phyloP scores from a whole-genome alignment of 2,113 vertebrate genomes.

The Nerophis ophidion region DNA sequence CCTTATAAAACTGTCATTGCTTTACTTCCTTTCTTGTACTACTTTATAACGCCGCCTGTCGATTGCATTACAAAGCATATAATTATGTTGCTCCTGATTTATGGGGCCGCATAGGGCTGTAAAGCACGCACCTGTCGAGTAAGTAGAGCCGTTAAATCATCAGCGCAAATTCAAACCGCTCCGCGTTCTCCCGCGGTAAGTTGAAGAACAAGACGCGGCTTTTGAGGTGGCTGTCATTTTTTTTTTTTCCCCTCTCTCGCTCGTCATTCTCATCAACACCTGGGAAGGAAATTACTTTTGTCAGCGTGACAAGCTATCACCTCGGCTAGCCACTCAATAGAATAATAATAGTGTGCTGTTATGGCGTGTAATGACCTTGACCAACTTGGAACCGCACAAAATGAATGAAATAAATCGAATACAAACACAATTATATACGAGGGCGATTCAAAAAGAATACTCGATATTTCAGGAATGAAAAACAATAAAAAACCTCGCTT shows the following conservation, averaged over 20 bases:
- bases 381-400: slow-evolving; percentile 8
- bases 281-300: slow-evolving; percentile 57
- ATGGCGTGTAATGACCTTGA: slow-evolving; percentile 48
- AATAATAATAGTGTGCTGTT: slow-evolving; percentile 45
- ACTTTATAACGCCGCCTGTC: slow-evolving; percentile 32
- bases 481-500: neutral
- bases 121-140: slow-evolving; percentile 40
- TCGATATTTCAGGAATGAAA: too few relatives aligned
- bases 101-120: slow-evolving; percentile 36
- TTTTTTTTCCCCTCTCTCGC: too few relatives aligned
- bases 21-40: slow-evolving; percentile 11
- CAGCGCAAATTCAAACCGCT: slow-evolving; percentile 39
- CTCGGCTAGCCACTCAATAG: slow-evolving; percentile 39
- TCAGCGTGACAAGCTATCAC: slow-evolving; percentile 54
- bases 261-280: slow-evolving; percentile 54
- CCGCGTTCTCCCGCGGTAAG: slow-evolving; percentile 36
- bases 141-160: slow-evolving; percentile 50
- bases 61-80: slow-evolving; percentile 30
- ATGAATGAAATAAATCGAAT: neutral
- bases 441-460: neutral
- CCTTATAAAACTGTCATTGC: slow-evolving; percentile 1
- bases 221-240: too few relatives aligned
- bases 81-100: slow-evolving; percentile 41
- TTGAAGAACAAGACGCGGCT: slow-evolving; percentile 9
- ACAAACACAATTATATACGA: neutral